Conservation (phyloP, 2,888 invertebrate species). For the Drosophila pseudotakahashii region DNA sequence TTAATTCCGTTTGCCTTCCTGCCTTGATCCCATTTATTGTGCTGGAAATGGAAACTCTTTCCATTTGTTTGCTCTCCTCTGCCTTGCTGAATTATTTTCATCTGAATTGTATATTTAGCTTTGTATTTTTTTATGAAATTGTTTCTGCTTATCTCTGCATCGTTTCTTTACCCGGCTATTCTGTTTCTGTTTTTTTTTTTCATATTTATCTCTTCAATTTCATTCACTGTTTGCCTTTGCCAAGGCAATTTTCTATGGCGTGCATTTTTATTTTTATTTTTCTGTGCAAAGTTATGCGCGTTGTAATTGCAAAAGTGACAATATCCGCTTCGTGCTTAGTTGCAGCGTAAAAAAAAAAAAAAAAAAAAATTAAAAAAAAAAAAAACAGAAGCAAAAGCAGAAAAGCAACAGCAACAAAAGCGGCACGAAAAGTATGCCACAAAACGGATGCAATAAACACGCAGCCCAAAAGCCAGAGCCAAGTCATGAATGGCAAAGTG, state of each 20-base stretch:
- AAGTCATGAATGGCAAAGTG: constrained; percentile 56
- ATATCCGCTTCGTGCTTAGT: constrained; percentile 63
- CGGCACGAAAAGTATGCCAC: constrained; percentile 58
- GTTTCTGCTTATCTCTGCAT: constrained; percentile 36
- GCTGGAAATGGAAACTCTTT: constrained; percentile 13
- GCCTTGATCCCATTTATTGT: constrained; percentile 26
- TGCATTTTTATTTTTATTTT: constrained; percentile 30
- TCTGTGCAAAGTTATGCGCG: constrained; percentile 58
- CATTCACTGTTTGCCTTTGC: constrained; percentile 40
- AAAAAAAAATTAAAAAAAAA: constrained; percentile 10
- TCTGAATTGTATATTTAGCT: constrained; percentile 31
- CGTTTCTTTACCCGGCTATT: constrained; percentile 12
- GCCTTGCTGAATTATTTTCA: constrained; percentile 25
- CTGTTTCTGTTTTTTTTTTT: constrained; percentile 11
- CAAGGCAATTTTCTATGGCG: constrained; percentile 46
- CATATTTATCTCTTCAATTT: constrained; percentile 17
- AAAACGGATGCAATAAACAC: constrained; percentile 63
- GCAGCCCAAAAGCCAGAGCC: constrained; percentile 51
- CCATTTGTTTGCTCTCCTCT: constrained; percentile 7
- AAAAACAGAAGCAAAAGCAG: too few relatives aligned
- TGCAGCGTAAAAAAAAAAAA: constrained; percentile 28
- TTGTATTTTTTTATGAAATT: constrained; percentile 36
- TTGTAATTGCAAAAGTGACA: constrained; percentile 64
- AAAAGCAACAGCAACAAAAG: constrained; percentile 22
- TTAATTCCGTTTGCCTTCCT: constrained; percentile 25